Percentiles rank a stretch among this genome's conserved stretches.
phyloP scores from a whole-genome alignment of 2,888 invertebrate genomes.

The Drosophila birchii region DNA sequence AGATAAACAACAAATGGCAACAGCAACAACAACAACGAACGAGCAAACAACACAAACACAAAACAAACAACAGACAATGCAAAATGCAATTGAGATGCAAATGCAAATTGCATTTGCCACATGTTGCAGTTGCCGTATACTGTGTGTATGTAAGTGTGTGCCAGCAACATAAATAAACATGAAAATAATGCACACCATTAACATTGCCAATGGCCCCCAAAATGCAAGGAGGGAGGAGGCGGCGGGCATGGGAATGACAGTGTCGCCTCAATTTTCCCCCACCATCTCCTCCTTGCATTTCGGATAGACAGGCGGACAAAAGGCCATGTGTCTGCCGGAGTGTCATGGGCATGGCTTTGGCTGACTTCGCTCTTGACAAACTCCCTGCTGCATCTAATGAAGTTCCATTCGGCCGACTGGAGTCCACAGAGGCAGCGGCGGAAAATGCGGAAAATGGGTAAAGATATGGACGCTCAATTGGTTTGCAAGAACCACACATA shows the following conservation, averaged over 20 bases:
- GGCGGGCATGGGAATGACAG: constrained; percentile 8
- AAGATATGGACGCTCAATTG: constrained; percentile 21
- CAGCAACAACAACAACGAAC: constrained; percentile 30
- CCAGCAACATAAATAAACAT: constrained; percentile 80
- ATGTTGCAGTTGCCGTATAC: constrained; percentile 52
- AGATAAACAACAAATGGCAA: constrained; percentile 57
- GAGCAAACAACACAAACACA: constrained; percentile 48
- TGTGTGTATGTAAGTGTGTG: constrained; percentile 41
- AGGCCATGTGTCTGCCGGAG: constrained; percentile 43
- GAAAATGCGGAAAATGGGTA: background rate
- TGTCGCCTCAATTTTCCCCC: constrained; percentile 11
- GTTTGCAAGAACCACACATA: constrained; percentile 11
- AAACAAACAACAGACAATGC: constrained; percentile 69
- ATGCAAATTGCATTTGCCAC: constrained; percentile 76
- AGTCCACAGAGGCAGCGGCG: background rate
- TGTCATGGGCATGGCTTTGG: constrained; percentile 64
- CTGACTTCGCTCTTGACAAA: constrained; percentile 63
- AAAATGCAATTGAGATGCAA: constrained; percentile 79
- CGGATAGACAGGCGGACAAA: constrained; percentile 51
- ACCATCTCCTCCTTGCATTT: background rate
- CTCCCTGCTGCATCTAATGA: constrained; percentile 69
- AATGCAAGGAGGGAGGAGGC: constrained; percentile 42
- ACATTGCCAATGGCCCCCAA: constrained; percentile 80
- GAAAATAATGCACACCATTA: constrained; percentile 80
- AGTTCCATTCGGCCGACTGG: constrained; percentile 54